phyloP scores from a whole-genome alignment of 2,113 vertebrate genomes.

The Oncorhynchus masou region DNA sequence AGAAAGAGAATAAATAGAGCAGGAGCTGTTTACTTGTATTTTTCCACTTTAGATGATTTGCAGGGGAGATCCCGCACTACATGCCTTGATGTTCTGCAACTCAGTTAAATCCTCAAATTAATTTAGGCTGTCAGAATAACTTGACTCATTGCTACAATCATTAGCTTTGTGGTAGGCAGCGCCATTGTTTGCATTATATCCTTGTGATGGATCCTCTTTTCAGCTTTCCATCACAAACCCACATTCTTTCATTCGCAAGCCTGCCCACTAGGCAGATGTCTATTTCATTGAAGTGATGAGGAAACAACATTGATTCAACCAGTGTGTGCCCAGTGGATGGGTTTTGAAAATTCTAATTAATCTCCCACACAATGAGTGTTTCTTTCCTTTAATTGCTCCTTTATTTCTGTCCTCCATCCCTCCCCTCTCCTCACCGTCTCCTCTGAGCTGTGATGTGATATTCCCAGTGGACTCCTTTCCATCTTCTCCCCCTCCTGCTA shows the following conservation, averaged over 20 bases:
- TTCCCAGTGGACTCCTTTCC: constrained; percentile 49
- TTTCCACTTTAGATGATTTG: not conserved
- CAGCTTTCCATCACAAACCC: too few relatives aligned
- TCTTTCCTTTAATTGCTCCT: not conserved
- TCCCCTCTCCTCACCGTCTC: constrained; percentile 21
- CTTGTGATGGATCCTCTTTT: too few relatives aligned
- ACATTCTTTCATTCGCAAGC: too few relatives aligned
- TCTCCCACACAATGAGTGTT: constrained; percentile 30
- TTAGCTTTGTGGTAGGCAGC: not conserved
- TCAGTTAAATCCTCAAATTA: not conserved
- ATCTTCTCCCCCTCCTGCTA: constrained; percentile 42
- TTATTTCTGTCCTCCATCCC: not conserved
- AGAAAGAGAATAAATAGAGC: not conserved
- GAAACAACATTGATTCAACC: too few relatives aligned
- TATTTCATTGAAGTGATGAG: too few relatives aligned
- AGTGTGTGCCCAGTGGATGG: too few relatives aligned
- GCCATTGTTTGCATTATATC: not conserved
- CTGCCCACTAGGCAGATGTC: too few relatives aligned
- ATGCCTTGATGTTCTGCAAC: not conserved
- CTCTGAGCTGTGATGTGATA: constrained; percentile 49
- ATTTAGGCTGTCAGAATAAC: constrained; percentile 9
- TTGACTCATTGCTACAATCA: not conserved
- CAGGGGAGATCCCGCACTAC: not conserved
- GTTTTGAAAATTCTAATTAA: too few relatives aligned
- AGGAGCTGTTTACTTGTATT: constrained; percentile 7